Evolutionary conservation across 2,113 vertebrate genomes (phyloP).

Genomic region (Muntiacus reevesi): DNA sequence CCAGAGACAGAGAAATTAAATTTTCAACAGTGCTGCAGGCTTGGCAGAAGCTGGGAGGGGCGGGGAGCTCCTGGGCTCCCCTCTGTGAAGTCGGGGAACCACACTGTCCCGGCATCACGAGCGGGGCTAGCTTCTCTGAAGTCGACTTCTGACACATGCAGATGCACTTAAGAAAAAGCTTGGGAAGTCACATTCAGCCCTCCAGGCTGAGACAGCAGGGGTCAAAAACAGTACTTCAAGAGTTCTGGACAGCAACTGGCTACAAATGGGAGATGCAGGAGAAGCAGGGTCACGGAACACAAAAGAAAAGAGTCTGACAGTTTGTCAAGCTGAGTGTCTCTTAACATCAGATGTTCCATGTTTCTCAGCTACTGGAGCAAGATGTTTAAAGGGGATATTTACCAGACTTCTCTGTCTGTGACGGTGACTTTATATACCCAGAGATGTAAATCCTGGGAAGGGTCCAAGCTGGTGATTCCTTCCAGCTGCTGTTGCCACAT

Average conservation of each 20-base stretch:
- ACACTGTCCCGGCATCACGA: not conserved
- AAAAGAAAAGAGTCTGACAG: not conserved
- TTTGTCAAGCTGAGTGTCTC: not conserved
- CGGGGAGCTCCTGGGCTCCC: not conserved
- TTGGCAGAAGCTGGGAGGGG: not conserved
- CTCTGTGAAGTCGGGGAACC: not conserved
- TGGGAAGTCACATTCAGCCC: not conserved
- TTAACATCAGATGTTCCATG: not conserved
- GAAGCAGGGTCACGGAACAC: not conserved
- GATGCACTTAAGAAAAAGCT: not conserved
- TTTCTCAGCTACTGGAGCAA: not conserved
- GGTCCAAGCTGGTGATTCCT: not conserved
- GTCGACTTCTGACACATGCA: not conserved
- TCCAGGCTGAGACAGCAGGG: not conserved
- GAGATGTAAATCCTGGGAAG: not conserved
- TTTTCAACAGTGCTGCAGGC: not conserved
- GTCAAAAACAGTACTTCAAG: not conserved
- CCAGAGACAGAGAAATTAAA: conserved; percentile 9
- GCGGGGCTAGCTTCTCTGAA: not conserved
- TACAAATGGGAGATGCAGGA: not conserved
- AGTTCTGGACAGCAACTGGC: not conserved
- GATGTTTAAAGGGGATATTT: not conserved
- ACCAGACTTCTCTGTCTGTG: not conserved
- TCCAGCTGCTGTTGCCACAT: not conserved
- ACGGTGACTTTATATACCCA: not conserved